Conservation (phyloP, 1,140 invertebrate genomes). For the Pseudomyrmex pallidus region DNA sequence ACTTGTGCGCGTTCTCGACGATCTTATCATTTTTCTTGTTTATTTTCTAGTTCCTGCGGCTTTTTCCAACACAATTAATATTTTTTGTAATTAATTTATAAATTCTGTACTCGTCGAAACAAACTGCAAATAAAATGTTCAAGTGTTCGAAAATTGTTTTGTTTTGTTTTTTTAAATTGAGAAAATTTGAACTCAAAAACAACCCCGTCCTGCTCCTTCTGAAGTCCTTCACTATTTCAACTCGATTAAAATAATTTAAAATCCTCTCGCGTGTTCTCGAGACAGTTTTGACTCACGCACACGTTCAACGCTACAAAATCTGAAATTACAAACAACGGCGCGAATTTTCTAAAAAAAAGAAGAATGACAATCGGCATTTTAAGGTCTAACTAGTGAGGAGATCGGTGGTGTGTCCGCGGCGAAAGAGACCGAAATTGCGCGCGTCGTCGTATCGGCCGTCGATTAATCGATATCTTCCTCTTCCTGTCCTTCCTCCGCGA, state of each 20-base stretch:
- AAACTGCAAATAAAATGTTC: no score
- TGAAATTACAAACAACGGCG: background rate
- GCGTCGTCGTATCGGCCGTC: conserved; percentile 1
- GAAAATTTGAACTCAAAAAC: no score
- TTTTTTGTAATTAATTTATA: no score
- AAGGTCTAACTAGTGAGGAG: background rate
- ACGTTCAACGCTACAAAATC: background rate
- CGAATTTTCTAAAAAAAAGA: background rate
- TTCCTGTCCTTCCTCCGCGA: conserved; percentile 11
- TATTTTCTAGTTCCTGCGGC: no score
- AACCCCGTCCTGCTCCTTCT: no score
- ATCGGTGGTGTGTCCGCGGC: conserved; percentile 28
- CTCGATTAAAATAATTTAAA: background rate
- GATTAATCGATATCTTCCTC: conserved; percentile 58
- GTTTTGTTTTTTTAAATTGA: no score
- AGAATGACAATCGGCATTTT: background rate
- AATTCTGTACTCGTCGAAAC: no score
- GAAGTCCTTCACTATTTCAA: no score
- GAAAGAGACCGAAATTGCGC: conserved; percentile 43
- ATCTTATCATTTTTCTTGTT: no score
- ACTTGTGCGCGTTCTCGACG: no score
- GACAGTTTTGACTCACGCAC: background rate
- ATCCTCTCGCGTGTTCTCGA: background rate
- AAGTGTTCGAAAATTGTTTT: no score
- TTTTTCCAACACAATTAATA: no score